A percentile compares a stretch with the other conserved stretches of the same genome.
Conservation (phyloP, 2,113 vertebrate species). For the Cacatua alba region DNA sequence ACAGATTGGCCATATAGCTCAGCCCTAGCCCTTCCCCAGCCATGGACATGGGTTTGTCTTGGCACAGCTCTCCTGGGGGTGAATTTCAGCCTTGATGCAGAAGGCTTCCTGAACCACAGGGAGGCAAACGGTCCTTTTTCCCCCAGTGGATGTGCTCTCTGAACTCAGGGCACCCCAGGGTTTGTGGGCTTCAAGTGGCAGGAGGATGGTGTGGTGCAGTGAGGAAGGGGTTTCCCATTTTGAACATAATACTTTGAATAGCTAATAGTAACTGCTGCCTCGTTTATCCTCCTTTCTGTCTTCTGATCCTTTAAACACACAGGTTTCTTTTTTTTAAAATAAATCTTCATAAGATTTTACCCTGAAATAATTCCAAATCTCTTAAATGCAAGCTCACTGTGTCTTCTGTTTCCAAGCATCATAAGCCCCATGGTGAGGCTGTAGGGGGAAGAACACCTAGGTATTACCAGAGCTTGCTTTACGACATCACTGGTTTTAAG, state of each 20-base stretch:
- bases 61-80: background rate
- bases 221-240: background rate
- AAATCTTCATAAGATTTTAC: background rate
- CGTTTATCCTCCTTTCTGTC: background rate
- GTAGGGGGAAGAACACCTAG: background rate
- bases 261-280: background rate
- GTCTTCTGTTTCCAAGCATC: background rate
- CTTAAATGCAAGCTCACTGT: background rate
- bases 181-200: rapidly evolving
- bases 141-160: background rate
- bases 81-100: background rate
- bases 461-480: background rate
- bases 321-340: background rate
- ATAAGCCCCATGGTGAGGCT: background rate
- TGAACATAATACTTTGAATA: background rate
- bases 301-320: background rate
- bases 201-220: background rate
- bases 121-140: background rate
- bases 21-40: background rate
- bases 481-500: background rate
- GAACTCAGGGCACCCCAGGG: background rate
- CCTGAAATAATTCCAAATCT: background rate
- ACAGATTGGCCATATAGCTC: background rate
- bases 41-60: background rate
- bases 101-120: background rate